Conservation (phyloP, 2,888 invertebrate species). For the Scaptomyza caliginosa region DNA sequence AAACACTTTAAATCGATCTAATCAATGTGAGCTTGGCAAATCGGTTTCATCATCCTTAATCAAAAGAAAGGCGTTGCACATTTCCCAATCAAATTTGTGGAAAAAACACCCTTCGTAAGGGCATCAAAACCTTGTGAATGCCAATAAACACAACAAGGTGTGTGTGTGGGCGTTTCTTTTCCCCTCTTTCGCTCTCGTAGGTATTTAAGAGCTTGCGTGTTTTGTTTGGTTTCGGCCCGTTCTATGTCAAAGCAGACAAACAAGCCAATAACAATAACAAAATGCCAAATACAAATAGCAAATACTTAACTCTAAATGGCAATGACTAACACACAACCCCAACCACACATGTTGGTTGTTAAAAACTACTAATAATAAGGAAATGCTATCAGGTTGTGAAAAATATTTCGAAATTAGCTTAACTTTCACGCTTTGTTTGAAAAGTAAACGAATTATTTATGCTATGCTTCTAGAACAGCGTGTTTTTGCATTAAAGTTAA, state of each 20-base stretch:
- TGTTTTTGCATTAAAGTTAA: slow-evolving; percentile 3
- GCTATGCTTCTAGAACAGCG: background rate
- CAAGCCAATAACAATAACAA: slow-evolving; percentile 72
- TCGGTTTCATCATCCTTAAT: too few relatives aligned
- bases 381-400: slow-evolving; percentile 10
- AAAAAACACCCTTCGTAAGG: background rate
- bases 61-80: too few relatives aligned
- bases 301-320: slow-evolving; percentile 46
- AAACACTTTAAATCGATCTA: background rate
- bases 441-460: slow-evolving; percentile 8
- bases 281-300: slow-evolving; percentile 60
- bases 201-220: slow-evolving; percentile 36
- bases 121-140: background rate
- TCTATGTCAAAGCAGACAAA: slow-evolving; percentile 63
- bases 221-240: slow-evolving; percentile 40
- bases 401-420: background rate
- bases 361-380: background rate
- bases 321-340: slow-evolving; percentile 71
- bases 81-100: background rate
- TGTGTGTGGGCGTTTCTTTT: slow-evolving; percentile 14
- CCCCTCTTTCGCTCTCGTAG: slow-evolving; percentile 4
- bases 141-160: slow-evolving; percentile 12
- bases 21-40: background rate
- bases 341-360: background rate
- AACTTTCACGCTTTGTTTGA: background rate